phyloP scores from a whole-genome alignment of 2,888 invertebrate species.

The Drosophila heteroneura region DNA sequence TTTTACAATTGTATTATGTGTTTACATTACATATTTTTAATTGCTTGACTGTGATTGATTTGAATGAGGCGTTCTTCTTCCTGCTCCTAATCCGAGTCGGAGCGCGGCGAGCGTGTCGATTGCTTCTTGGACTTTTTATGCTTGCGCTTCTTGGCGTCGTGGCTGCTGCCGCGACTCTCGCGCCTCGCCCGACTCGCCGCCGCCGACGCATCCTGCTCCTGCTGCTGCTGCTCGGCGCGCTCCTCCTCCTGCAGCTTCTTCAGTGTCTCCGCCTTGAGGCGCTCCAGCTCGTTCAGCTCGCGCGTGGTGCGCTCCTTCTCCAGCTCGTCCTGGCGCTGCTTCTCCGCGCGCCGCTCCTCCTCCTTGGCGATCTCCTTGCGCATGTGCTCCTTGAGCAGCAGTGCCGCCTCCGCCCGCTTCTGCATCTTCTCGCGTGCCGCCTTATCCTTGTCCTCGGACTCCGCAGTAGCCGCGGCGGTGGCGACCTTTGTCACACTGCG shows the following conservation, averaged over 20 bases:
- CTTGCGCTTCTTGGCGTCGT: conserved; percentile 81
- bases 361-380: conserved; percentile 87
- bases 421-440: conserved; percentile 84
- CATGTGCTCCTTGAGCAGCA: conserved; percentile 88
- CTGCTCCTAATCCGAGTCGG: conserved; percentile 69
- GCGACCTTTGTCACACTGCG: conserved; percentile 37
- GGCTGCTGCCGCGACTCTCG: conserved; percentile 54
- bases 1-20: conserved; percentile 51
- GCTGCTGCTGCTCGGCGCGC: conserved; percentile 30
- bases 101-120: conserved; percentile 76
- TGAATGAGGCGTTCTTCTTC: conserved; percentile 17
- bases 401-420: conserved; percentile 86
- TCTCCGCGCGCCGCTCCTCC: conserved; percentile 87
- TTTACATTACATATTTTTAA: conserved; percentile 14
- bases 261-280: conserved; percentile 84
- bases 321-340: conserved; percentile 82
- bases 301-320: conserved; percentile 83
- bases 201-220: conserved; percentile 12
- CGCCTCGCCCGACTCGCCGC: conserved; percentile 34
- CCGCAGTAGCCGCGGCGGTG: conserved; percentile 34
- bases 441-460: conserved; percentile 77
- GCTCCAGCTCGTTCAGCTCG: conserved; percentile 84
- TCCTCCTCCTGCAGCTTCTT: conserved; percentile 84
- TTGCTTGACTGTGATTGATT: conserved; percentile 41
- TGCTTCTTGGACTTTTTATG: conserved; percentile 83